Percentiles rank a stretch among this genome's conserved stretches.
Evolutionary conservation across 2,797 vertebrate genomes (phyloP).

Genomic region (Anguilla megastoma): DNA sequence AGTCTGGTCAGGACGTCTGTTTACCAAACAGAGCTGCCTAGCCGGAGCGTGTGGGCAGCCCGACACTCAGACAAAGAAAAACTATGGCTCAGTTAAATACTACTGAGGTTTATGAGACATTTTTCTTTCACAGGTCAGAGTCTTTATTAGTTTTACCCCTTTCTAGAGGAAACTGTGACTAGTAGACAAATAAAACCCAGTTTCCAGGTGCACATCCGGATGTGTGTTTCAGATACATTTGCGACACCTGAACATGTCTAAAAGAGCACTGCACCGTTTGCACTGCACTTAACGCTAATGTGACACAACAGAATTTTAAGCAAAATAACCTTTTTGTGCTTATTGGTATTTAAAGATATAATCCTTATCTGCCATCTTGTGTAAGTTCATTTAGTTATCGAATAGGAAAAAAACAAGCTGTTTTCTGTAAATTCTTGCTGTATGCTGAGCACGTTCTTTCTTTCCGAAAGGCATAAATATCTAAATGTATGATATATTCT

Average conservation of each 20-base stretch:
- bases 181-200: background rate
- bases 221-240: background rate
- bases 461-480: background rate
- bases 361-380: background rate
- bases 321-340: background rate
- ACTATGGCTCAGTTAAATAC: background rate
- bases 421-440: background rate
- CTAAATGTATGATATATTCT: background rate
- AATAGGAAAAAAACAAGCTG: background rate
- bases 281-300: background rate
- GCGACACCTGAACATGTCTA: background rate
- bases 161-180: background rate
- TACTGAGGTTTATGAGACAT: background rate
- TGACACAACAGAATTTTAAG: background rate
- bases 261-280: background rate
- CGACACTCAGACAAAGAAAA: constrained; percentile 17
- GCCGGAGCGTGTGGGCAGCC: background rate
- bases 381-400: background rate
- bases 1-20: constrained; percentile 22
- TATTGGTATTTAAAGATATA: background rate
- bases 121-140: background rate
- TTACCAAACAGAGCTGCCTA: constrained; percentile 9
- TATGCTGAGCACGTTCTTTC: background rate
- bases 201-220: background rate
- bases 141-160: background rate